These are phyloP conservation scores for crab-eating macaque (Macaca fascicularis) DNA, from an alignment of 2,113 vertebrate genomes.

Conservation along the genomic window T2T-MFA8v1.1 NC_088381.1:109618501-109619000, in stretches of 20 bases:
- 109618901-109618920: no score
- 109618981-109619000: not conserved
- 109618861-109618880: no score
- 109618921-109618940: no score
- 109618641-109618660: no score
- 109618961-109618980: not conserved
- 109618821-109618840: not conserved
- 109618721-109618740: not conserved
- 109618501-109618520: no score
- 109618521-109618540: not conserved
- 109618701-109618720: no score
- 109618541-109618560: not conserved
- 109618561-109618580: not conserved
- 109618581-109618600: not conserved
- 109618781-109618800: not conserved
- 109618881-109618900: no score
- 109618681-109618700: not conserved
- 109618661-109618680: not conserved
- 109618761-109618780: not conserved
- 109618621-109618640: not conserved
- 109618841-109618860: not conserved
- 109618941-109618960: not conserved
- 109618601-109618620: not conserved
- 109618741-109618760: not conserved
- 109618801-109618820: not conserved